A percentile compares a stretch with the other conserved stretches of the same genome.
phyloP scores from a whole-genome alignment of 2,888 invertebrate genomes.

The Ophion obscuratus region DNA sequence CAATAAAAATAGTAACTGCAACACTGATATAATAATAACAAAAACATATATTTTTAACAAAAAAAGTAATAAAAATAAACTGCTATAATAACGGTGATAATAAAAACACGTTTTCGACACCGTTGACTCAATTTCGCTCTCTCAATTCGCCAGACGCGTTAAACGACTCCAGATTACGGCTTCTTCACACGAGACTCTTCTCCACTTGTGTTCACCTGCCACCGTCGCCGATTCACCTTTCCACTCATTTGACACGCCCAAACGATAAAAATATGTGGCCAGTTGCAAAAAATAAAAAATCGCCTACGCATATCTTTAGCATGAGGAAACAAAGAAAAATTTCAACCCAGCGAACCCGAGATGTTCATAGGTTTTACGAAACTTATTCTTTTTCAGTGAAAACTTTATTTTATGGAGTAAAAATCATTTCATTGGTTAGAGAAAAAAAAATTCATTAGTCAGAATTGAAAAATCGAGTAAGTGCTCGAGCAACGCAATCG shows the following conservation, averaged over 20 bases:
- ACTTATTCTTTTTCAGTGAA: too few relatives aligned
- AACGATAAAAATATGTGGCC: constrained; percentile 22
- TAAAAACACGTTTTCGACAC: neutral
- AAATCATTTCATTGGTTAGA: too few relatives aligned
- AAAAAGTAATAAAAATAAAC: neutral
- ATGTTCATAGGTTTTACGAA: too few relatives aligned
- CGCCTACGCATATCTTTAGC: neutral
- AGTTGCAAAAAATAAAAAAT: neutral
- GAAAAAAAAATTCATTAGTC: too few relatives aligned
- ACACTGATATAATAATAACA: neutral
- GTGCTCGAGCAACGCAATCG: constrained; percentile 15
- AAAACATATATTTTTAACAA: neutral
- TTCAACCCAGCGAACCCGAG: neutral
- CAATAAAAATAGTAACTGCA: neutral
- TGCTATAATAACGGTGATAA: neutral
- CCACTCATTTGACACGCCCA: constrained; percentile 37
- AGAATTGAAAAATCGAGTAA: neutral
- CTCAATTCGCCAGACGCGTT: constrained; percentile 61
- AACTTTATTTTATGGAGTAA: too few relatives aligned
- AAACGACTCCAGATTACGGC: constrained; percentile 60
- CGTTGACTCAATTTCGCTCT: constrained; percentile 52
- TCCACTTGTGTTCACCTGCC: constrained; percentile 46
- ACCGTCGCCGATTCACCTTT: neutral
- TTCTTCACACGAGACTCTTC: constrained; percentile 52
- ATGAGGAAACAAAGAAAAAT: neutral